Base-by-base conservation (phyloP, 2,113 vertebrate genomes). In the Anseranas semipalmata region DNA sequence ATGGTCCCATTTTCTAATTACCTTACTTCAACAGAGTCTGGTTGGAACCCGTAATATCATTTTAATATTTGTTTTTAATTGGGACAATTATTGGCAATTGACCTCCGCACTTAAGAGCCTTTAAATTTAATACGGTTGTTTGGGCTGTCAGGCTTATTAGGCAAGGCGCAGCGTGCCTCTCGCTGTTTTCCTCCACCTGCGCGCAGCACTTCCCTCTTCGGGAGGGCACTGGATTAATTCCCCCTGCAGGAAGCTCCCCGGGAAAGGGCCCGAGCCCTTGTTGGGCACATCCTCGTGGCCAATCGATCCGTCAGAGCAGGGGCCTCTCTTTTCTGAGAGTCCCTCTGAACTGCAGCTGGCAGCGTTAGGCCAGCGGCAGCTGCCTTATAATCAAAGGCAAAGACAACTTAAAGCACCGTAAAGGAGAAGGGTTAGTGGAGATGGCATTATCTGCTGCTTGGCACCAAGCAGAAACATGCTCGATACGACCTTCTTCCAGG, bases 231-330 rank as follows among this genome's bases (percentile, higher is more conserved):
- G 55, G 52, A 85, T 75, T 74, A 56, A 62, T 94, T 95, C 96
- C 91, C 12, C 20, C 43, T 3, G 72, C 86, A 77, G 55, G 68
- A 52, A 77, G 39, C 74, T 85, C 56, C 68, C 35, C 18, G 28
- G 93, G 74, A 96, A 95, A 72, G 78, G 52, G 33, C 70, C 96
- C 88, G 91, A 96, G 96, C 78, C 74, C 90, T 96, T 91, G 71
- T 90, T 90, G 95, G 59, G 75, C 82, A 96, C 52, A 94, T 94
- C 28, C 90, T 97, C 46, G 13, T 66, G 96, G 93, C 68, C 73
- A 56, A 97, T 97, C 45, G 75, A 95, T 97, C 96, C 96, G 89
- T 97, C 94, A 95, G 95, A 97, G 94, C 95, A 97, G 96, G 98
- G 89, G 53, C 35, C 72, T 46, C 83, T 97, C 73, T 97, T 95